Percentiles rank a stretch among this genome's conserved stretches.
These are phyloP conservation scores for Lottia scabra DNA, from an alignment of 2,888 invertebrate genomes.

Conservation along the genomic window DNA sequence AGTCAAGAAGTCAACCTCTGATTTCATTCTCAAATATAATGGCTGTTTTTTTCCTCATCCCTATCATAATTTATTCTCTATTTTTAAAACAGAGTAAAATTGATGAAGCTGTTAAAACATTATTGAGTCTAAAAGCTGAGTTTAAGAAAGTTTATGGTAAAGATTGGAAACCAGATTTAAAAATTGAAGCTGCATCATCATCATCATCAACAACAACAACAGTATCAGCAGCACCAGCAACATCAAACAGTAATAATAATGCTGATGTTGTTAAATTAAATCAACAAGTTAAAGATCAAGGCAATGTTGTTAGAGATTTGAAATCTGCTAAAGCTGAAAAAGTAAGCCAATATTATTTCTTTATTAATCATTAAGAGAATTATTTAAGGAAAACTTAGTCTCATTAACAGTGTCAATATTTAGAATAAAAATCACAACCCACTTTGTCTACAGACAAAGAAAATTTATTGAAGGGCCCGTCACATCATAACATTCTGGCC, in stretches of 20 bases:
- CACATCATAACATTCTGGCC: too few species aligned
- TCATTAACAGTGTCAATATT: too few species aligned
- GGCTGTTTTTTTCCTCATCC: too few species aligned
- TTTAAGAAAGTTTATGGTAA: slow-evolving; percentile 79
- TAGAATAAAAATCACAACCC: too few species aligned
- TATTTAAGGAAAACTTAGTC: too few species aligned
- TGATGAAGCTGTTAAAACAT: slow-evolving; percentile 73
- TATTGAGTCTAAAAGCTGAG: slow-evolving; percentile 80
- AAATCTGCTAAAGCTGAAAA: slow-evolving; percentile 80
- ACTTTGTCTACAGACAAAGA: slow-evolving; percentile 5
- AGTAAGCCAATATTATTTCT: slow-evolving; percentile 45
- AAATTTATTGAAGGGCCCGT: too few species aligned
- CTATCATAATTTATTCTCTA: too few species aligned
- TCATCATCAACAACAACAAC: slow-evolving; percentile 10
- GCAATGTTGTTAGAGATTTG: slow-evolving; percentile 79
- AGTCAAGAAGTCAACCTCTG: too few species aligned
- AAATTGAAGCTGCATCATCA: slow-evolving; percentile 10
- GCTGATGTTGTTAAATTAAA: slow-evolving; percentile 45
- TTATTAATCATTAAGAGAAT: too few species aligned
- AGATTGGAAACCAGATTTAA: slow-evolving; percentile 75
- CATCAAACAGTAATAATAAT: too few species aligned
- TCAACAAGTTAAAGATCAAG: slow-evolving; percentile 73
- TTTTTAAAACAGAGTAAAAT: too few species aligned
- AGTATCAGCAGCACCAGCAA: slow-evolving; percentile 15
- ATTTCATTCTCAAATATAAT: too few species aligned